Percentiles rank a stretch among this genome's conserved stretches.
phyloP scores from a whole-genome alignment of 2,797 vertebrate species.

The Ambastaia sidthimunki region DNA sequence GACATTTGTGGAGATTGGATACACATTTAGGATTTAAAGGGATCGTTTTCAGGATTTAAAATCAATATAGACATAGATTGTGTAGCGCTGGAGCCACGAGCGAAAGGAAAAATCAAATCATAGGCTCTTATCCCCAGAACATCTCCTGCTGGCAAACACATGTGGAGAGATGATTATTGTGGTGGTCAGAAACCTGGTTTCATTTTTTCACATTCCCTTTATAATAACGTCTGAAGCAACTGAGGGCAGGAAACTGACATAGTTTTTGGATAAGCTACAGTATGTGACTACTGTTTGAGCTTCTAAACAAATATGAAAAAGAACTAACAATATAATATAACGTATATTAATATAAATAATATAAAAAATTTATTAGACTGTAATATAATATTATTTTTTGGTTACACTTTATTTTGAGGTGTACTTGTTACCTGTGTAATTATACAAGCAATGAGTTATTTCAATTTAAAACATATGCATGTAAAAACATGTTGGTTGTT shows the following conservation, averaged over 20 bases:
- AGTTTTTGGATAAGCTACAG: neutral
- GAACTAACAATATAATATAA: constrained; percentile 59
- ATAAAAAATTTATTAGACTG: constrained; percentile 24
- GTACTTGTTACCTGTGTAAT: too few relatives aligned
- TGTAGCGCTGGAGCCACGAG: constrained; percentile 61
- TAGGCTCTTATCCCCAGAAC: constrained; percentile 45
- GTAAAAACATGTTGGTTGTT: neutral
- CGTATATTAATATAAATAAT: too few relatives aligned
- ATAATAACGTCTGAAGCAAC: constrained; percentile 20
- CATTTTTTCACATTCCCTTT: constrained; percentile 41
- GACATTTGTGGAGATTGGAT: constrained; percentile 69
- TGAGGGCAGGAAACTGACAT: neutral
- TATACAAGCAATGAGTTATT: too few relatives aligned
- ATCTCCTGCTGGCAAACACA: constrained; percentile 49
- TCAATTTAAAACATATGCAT: too few relatives aligned
- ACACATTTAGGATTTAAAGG: constrained; percentile 66
- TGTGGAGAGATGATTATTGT: constrained; percentile 49
- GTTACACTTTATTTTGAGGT: too few relatives aligned
- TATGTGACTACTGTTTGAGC: neutral
- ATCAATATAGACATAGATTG: constrained; percentile 70
- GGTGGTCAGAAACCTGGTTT: constrained; percentile 36
- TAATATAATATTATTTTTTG: too few relatives aligned
- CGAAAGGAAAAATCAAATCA: constrained; percentile 67
- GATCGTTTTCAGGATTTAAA: constrained; percentile 69
- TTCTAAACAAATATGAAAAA: constrained; percentile 53